Evolutionary conservation across 1,140 invertebrate genomes (phyloP).

Genomic region (Phthorimaea operculella): DNA sequence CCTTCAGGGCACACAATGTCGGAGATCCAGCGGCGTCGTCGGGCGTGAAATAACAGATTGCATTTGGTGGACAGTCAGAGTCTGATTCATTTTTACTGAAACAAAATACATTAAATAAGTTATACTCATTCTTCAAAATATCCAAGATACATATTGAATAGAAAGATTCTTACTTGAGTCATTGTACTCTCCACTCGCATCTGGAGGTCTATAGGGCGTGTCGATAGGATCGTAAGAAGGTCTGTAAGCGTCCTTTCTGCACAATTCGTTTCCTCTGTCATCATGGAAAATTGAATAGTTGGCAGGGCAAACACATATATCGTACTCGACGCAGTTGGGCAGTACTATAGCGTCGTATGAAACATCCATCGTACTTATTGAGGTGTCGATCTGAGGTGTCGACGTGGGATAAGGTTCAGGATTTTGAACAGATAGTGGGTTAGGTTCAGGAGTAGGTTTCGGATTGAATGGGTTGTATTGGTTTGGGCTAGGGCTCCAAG

Average conservation of each 20-base stretch:
- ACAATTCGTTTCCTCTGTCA: conserved; percentile 40
- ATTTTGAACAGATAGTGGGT: neutral
- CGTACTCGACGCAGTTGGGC: conserved; percentile 34
- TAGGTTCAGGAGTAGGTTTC: too few species aligned
- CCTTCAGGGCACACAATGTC: conserved; percentile 80
- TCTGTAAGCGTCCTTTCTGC: conserved; percentile 22
- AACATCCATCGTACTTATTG: neutral
- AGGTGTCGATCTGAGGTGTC: conserved; percentile 15
- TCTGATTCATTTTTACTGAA: conserved; percentile 43
- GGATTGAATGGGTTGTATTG: too few species aligned
- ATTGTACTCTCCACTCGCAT: conserved; percentile 2
- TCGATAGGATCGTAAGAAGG: conserved; percentile 9
- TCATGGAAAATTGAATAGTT: conserved; percentile 43
- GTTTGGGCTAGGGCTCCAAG: too few species aligned
- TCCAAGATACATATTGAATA: too few species aligned
- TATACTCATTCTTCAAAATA: too few species aligned
- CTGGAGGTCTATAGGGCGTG: conserved; percentile 12
- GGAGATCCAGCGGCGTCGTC: conserved; percentile 34
- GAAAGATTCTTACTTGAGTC: neutral
- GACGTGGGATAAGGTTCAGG: conserved; percentile 7
- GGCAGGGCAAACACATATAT: conserved; percentile 36
- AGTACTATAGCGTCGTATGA: conserved; percentile 39
- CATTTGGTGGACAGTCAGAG: conserved; percentile 51
- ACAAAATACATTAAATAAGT: conserved; percentile 13
- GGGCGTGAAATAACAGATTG: conserved; percentile 35